phyloP scores from a whole-genome alignment of 2,888 invertebrate genomes.

The Diplazon laetatorius region DNA sequence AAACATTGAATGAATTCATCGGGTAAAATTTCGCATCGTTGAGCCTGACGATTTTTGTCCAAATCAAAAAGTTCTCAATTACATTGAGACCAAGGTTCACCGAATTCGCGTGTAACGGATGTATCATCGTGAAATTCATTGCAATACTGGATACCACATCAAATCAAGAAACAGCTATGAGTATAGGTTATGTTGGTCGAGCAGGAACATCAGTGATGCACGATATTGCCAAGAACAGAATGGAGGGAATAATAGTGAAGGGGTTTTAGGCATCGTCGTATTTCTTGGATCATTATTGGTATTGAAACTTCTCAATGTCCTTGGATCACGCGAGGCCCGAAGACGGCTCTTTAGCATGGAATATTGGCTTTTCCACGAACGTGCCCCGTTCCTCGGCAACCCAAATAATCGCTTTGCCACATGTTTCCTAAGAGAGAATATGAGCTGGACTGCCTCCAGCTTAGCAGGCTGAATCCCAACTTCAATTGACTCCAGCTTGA shows the following conservation, averaged over 20 bases:
- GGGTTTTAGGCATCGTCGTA: not conserved
- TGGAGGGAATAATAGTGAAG: not conserved
- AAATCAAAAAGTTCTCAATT: constrained; percentile 44
- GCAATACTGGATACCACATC: constrained; percentile 1
- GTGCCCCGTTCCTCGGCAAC: constrained; percentile 1
- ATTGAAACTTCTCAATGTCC: constrained; percentile 58
- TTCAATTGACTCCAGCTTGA: no score
- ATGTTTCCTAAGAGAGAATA: not conserved
- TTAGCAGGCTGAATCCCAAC: no score
- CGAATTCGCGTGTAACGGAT: constrained; percentile 56
- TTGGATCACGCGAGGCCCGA: constrained; percentile 64
- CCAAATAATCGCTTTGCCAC: constrained; percentile 2
- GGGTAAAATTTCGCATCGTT: not conserved
- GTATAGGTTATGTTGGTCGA: constrained; percentile 3
- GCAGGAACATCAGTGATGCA: constrained; percentile 25
- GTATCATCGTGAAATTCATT: constrained; percentile 51
- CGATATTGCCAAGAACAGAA: constrained; percentile 36
- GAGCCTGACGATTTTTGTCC: not conserved
- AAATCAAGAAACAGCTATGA: constrained; percentile 25
- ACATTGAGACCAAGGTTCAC: constrained; percentile 25
- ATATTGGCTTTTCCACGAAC: constrained; percentile 43
- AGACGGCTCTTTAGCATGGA: constrained; percentile 61
- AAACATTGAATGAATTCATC: no score
- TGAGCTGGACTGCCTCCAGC: no score
- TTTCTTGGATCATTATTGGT: constrained; percentile 48